phyloP scores from a whole-genome alignment of 2,888 invertebrate genomes.

The Idaea biselata region DNA sequence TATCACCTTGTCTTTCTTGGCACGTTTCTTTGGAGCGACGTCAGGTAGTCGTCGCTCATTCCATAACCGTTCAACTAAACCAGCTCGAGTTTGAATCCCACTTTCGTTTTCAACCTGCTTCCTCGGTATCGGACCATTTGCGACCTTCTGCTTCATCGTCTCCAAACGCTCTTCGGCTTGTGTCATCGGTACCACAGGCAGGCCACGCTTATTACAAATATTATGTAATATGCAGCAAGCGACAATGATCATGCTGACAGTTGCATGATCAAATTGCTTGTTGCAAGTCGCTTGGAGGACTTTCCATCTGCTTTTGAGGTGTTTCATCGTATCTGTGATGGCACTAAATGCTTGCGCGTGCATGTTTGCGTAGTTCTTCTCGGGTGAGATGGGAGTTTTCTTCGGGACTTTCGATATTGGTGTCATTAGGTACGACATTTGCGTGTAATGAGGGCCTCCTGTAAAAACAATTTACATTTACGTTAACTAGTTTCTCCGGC shows the following conservation, averaged over 20 bases:
- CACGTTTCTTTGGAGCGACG: conserved; percentile 53
- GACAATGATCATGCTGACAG: conserved; percentile 59
- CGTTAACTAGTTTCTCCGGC: no score
- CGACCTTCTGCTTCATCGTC: conserved; percentile 70
- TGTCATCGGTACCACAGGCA: conserved; percentile 56
- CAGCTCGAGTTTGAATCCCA: conserved; percentile 47
- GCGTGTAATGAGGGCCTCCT: conserved; percentile 66
- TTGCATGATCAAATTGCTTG: conserved; percentile 63
- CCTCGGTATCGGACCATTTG: conserved; percentile 60
- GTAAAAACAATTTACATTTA: conserved; percentile 23
- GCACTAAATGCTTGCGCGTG: conserved; percentile 53
- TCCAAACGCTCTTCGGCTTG: conserved; percentile 65
- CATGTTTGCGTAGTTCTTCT: conserved; percentile 63
- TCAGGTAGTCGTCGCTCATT: conserved; percentile 58
- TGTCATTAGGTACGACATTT: conserved; percentile 64
- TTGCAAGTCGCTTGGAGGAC: conserved; percentile 68
- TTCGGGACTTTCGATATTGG: conserved; percentile 70
- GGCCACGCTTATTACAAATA: conserved; percentile 51
- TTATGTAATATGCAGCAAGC: conserved; percentile 67
- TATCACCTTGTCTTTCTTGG: conserved; percentile 57
- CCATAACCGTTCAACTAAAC: conserved; percentile 59
- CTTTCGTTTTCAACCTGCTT: conserved; percentile 52
- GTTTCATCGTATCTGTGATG: conserved; percentile 61
- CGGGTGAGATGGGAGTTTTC: conserved; percentile 66
- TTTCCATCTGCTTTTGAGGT: conserved; percentile 69